These are phyloP conservation scores for Characodon lateralis DNA, from an alignment of 2,797 vertebrate species.

Conservation along the genomic window DNA sequence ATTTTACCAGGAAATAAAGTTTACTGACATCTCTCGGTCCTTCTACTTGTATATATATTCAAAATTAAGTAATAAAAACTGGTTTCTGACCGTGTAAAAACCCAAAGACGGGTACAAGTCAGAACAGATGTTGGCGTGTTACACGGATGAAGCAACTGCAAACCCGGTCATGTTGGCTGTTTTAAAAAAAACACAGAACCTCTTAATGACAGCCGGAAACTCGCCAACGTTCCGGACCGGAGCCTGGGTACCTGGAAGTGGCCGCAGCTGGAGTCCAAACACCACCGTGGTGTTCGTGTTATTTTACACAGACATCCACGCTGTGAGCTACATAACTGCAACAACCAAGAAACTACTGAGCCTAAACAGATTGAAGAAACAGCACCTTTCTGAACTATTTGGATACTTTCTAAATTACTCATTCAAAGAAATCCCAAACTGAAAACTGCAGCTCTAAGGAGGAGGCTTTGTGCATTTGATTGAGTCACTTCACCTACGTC, in stretches of 20 bases:
- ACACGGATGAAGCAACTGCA: neutral
- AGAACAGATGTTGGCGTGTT: neutral
- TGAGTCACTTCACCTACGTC: too few relatives aligned
- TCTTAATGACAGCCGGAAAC: conserved; percentile 33
- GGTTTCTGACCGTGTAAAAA: neutral
- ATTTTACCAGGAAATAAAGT: neutral
- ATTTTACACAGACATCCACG: conserved; percentile 10
- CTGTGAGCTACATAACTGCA: neutral
- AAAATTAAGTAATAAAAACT: neutral
- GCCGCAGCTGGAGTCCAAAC: conserved; percentile 2
- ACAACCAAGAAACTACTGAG: conserved; percentile 2
- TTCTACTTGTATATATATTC: neutral
- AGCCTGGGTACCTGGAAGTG: neutral
- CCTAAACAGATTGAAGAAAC: neutral
- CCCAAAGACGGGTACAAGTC: neutral
- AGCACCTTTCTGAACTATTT: neutral
- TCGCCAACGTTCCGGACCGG: conserved; percentile 3
- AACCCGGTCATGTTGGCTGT: neutral
- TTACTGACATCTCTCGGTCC: neutral
- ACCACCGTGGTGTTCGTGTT: neutral
- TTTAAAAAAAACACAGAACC: conserved; percentile 35
- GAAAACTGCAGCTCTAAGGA: too few relatives aligned
- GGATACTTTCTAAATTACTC: neutral
- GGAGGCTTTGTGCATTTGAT: too few relatives aligned
- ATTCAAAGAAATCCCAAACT: too few relatives aligned